Conservation (phyloP, 2,888 invertebrate genomes). For the Spisula subtruncata region DNA sequence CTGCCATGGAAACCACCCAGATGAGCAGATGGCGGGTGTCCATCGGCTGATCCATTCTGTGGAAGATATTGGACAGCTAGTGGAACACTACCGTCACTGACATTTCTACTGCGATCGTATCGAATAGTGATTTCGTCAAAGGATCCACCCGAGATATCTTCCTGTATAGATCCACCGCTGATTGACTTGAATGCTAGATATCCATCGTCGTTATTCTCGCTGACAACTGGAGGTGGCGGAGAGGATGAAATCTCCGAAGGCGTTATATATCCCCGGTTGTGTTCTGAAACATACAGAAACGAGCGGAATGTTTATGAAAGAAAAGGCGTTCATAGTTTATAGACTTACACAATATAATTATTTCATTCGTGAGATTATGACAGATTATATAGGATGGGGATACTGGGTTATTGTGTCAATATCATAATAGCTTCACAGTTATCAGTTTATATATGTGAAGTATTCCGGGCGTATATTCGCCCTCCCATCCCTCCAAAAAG, state of each 20-base stretch:
- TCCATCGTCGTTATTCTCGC: not conserved
- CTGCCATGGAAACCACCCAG: not conserved
- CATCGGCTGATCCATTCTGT: not conserved
- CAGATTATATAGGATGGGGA: not conserved
- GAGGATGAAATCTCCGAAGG: not conserved
- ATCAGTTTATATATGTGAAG: no score
- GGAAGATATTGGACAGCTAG: not conserved
- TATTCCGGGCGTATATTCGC: no score
- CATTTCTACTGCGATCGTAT: not conserved
- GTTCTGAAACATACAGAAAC: not conserved
- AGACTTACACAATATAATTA: not conserved
- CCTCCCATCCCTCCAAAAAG: no score
- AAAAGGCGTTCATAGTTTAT: not conserved
- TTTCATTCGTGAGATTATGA: not conserved
- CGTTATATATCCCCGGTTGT: not conserved
- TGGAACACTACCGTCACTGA: not conserved
- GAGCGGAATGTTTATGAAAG: not conserved
- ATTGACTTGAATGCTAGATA: not conserved
- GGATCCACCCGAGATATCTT: not conserved
- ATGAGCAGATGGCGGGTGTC: slow-evolving; percentile 6
- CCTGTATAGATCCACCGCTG: slow-evolving; percentile 1
- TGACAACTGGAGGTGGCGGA: not conserved
- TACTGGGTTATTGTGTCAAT: no score
- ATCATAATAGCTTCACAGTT: no score
- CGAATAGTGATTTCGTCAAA: slow-evolving; percentile 16